Conservation (phyloP, 2,113 vertebrate genomes). For the Esox niger region DNA sequence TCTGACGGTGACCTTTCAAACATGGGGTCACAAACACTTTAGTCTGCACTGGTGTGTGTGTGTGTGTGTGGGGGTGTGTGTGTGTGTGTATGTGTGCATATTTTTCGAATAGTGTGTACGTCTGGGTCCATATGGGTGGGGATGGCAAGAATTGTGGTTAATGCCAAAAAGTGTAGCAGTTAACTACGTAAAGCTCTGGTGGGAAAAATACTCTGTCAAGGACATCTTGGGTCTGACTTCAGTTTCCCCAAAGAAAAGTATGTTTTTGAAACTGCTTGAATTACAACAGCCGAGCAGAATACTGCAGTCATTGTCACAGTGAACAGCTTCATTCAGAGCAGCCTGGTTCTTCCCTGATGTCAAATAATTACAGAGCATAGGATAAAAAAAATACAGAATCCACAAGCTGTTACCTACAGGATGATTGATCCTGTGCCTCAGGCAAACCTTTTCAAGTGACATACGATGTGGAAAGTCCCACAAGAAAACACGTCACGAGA, state of each 20-base stretch:
- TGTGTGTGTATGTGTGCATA: slow-evolving; percentile 11
- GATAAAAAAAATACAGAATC: slow-evolving; percentile 43
- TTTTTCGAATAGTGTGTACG: neutral
- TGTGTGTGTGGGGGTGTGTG: slow-evolving; percentile 11
- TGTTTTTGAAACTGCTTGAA: slow-evolving; percentile 43
- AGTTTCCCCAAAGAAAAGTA: slow-evolving; percentile 48
- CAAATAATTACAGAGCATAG: slow-evolving; percentile 22
- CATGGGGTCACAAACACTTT: slow-evolving; percentile 64
- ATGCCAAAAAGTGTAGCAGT: slow-evolving; percentile 27
- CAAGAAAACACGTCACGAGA: neutral
- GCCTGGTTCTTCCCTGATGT: neutral
- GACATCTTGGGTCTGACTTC: slow-evolving; percentile 44
- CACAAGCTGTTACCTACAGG: slow-evolving; percentile 8
- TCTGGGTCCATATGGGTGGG: slow-evolving; percentile 12
- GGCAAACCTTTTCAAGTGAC: slow-evolving; percentile 10
- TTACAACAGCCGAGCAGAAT: slow-evolving; percentile 36
- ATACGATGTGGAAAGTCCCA: neutral
- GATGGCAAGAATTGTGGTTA: slow-evolving; percentile 32
- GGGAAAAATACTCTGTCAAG: slow-evolving; percentile 54
- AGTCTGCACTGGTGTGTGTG: slow-evolving; percentile 1
- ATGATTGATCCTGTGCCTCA: slow-evolving; percentile 12
- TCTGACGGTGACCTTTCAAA: slow-evolving; percentile 54
- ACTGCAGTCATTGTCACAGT: slow-evolving; percentile 16
- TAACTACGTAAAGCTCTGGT: slow-evolving; percentile 49
- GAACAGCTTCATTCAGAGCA: slow-evolving; percentile 40